Evolutionary conservation across 2,797 vertebrate species (phyloP), one percentile per base, ranked within the genome.

Genomic region (Meda fulgida): DNA sequence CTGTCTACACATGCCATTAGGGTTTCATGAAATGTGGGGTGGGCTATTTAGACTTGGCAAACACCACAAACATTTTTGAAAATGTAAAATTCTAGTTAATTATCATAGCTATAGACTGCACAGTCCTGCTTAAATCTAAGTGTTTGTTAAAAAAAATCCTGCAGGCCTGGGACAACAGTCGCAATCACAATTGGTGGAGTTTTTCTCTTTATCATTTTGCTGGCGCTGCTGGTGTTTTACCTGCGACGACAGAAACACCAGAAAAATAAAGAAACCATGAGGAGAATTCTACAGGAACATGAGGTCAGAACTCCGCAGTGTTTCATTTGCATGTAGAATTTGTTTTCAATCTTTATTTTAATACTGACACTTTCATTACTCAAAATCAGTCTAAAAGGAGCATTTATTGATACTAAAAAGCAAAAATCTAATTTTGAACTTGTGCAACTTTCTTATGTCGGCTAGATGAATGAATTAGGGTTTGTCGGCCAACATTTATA

Each of bases 221-320:
- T 96, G 82, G 92, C 94, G 36, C 91, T 97, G 90, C 90, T 96
- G 5, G 93, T 97, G 7, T 89, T 97, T 90, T 94, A 96, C 8
- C 92, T 98, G 88, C 96, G 92, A 88, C 96, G 97, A 51, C 93
- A 97, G 90, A 96, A 94, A 63, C 96, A 96, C 90, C 93, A 97
- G 90, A 97, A 95, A 91, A 95, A 93, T 80, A 99, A 99, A 87
- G 97, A 97, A 88, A 96, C 96, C 0, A 91, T 96, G 94, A 93
- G 97, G 86, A 95, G 97, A 89, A 93, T 96, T 89, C 93, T 97
- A 89, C 98, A 98, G 90, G 98, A 99, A 87, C 96, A 97, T 0
- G 98, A 99, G 96, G 98, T 99, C 83, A 76, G 89, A 55, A n/a
- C 1, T 0, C 1, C 29, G 72, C 38, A 48, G 21, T 23, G 60